Evolutionary conservation across 2,113 vertebrate genomes (phyloP).

Genomic region (Cyprinodon tularosa): DNA sequence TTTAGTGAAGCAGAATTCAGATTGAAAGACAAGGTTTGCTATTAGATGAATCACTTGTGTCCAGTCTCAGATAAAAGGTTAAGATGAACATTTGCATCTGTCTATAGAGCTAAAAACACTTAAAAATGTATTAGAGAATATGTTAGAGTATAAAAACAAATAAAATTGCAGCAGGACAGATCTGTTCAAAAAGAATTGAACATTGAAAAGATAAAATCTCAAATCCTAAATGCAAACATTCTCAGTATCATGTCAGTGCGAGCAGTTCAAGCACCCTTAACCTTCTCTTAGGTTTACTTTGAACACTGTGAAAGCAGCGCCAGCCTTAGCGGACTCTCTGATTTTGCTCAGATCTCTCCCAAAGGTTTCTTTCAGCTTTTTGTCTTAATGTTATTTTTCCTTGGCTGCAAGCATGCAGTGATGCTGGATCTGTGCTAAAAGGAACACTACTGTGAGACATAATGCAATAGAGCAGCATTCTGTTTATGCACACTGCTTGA

Average conservation of each 20-base stretch:
- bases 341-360: constrained; percentile 4
- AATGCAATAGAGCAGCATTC: not conserved
- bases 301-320: constrained; percentile 1
- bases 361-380: constrained; percentile 3
- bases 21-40: no score
- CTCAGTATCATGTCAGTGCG: not conserved
- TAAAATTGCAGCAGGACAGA: no score
- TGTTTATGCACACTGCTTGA: not conserved
- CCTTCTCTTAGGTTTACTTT: not conserved
- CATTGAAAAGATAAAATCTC: no score
- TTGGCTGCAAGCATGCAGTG: constrained; percentile 6
- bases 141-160: no score
- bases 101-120: no score
- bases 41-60: no score
- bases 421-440: constrained; percentile 3
- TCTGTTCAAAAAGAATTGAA: no score
- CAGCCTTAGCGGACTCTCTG: not conserved
- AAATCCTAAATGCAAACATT: no score
- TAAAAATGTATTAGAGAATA: no score
- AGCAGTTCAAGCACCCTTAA: not conserved
- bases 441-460: not conserved
- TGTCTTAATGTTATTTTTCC: not conserved
- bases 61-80: no score
- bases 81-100: no score
- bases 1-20: not conserved